Percentiles rank a stretch among this genome's conserved stretches.
Evolutionary conservation across 2,888 invertebrate genomes (phyloP).

Genomic region (Nebria salina): DNA sequence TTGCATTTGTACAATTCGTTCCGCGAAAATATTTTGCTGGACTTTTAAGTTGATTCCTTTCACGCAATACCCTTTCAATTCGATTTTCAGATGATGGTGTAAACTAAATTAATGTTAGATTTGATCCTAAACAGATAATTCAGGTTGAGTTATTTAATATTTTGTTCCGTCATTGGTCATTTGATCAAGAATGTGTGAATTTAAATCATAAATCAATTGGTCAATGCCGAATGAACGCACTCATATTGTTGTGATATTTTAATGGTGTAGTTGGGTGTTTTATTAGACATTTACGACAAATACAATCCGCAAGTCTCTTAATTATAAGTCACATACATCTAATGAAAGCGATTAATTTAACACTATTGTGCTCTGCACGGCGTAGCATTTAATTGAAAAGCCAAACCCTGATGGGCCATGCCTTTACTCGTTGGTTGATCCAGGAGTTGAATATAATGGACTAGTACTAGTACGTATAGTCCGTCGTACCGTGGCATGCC

Average conservation of each 20-base stretch:
- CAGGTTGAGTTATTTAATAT: too few species aligned
- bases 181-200: too few species aligned
- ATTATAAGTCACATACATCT: conserved; percentile 21
- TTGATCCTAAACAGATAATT: too few species aligned
- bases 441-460: conserved; percentile 20
- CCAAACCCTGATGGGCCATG: conserved; percentile 13
- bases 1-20: conserved; percentile 29
- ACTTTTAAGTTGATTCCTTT: conserved; percentile 29
- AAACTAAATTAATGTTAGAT: too few species aligned
- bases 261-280: not conserved
- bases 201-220: not conserved
- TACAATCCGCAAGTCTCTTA: conserved; percentile 28
- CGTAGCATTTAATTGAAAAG: conserved; percentile 38
- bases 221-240: not conserved
- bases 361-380: conserved; percentile 24
- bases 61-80: not conserved
- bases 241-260: not conserved
- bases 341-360: conserved; percentile 33
- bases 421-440: not conserved
- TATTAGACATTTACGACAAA: conserved; percentile 21
- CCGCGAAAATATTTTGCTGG: not conserved
- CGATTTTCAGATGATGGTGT: too few species aligned
- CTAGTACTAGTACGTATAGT: not conserved
- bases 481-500: not conserved
- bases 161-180: too few species aligned